Evolutionary conservation across 2,888 invertebrate genomes (phyloP), one percentile per base, ranked within the genome.

Genomic region (Drosophila demipolita): DNA sequence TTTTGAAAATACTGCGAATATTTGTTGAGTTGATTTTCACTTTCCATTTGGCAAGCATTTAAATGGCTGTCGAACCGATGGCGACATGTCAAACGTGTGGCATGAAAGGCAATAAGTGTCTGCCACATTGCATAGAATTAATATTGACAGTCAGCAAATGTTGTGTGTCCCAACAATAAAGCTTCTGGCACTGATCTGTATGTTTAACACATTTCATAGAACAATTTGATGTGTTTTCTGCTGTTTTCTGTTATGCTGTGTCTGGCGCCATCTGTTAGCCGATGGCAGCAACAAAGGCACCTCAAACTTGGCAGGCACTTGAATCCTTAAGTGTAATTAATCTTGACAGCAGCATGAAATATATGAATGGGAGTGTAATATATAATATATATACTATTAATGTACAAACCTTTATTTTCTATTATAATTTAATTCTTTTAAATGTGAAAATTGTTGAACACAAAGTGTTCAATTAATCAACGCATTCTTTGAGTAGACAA

Each of bases 391-490:
- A 23, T 12, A 12, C 1, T 20, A 20, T 20, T 1, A 45, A 50
- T 32, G 11, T 32, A 17, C 1, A 49, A 17, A 32, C 7, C 6
- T 12, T 12, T 32, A 29, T 1, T 17, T n/a, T n/a, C 29, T 11
- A n/a, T 53, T 23, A 35, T 15, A 15, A 15, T 20, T 20, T 9
- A 12, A 5, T 53, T 23, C 33, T 53, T 17, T 53, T 7, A 8
- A 26, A 20, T 20, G 29, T 20, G 36, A 12, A 23, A 29, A 12
- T 62, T 42, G 26, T 20, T 12, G 2, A 26, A 6, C 32, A 23
- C 23, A 54, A 61, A 59, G 61, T 73, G 60, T 78, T 54, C 58
- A 73, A 78, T 78, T 82, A 78, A 78, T 80, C 63, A 83, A 66
- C 23, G 15, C 8, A 35, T 11, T 49, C 40, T 35, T 45, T 45